Evolutionary conservation across 2,113 vertebrate species (phyloP), one percentile per base, ranked within the genome.

Genomic region (Chaetodon auriga): DNA sequence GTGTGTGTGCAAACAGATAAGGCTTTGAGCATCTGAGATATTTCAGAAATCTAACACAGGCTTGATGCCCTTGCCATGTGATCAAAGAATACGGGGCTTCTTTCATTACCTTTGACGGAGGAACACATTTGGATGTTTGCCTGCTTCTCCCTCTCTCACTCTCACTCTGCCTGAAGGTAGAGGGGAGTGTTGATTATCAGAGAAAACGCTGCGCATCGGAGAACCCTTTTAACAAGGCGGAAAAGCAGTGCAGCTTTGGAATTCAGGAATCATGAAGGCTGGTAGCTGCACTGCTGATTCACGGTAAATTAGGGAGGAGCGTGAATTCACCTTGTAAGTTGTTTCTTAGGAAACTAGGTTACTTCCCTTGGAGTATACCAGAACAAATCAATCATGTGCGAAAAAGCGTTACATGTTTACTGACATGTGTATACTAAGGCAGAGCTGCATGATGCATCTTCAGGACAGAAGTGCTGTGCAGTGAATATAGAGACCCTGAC

Each of bases 91-190:
- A 87, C 4, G 75, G 61, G 65, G 86, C 85, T 85, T 83, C 86
- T 93, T 93, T 94, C 87, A 90, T 91, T 94, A 91, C 75, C 84
- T 91, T 88, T 88, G 88, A 92, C 89, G 64, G 86, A 86, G 78
- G 55, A 90, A 92, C 90, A 77, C 75, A 85, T 90, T 89, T 93
- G 84, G 90, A 91, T 93, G 82, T 91, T 92, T 94, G 86, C 80
- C 88, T 87, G 71, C 55, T 64, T 86, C 84, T 77, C 83, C 48
- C 73, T 80, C 80, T 55, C 80, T 69, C 68, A 0, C 51, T 60
- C 38, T 72, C 53, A 60, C 57, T 76, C 77, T 53, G 80, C 90
- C 88, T 87, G 72, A 70, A 91, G 89, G 89, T 65, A 90, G 78
- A 82, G 74, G 72, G 84, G 71, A 78, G 78, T 45, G 80, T 68